Base-by-base conservation (phyloP, 2,888 invertebrate genomes). In the Drosophila nr. medialis region DNA sequence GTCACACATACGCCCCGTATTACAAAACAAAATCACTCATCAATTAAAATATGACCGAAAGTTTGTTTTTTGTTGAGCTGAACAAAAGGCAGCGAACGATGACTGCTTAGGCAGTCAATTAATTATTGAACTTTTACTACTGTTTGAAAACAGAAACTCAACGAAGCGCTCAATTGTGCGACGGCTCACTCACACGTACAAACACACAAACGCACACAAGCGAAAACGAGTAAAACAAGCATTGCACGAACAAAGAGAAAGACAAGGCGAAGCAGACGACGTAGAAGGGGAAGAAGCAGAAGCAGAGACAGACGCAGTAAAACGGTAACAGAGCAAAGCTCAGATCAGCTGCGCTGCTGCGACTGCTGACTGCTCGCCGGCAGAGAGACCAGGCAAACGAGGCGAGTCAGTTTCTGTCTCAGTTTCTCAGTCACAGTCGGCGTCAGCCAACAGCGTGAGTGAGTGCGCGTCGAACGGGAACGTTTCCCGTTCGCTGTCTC, bases 41-140 rank as follows among this genome's bases (percentile, higher is more conserved):
- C 85, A 81, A 84, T 81, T 78, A 83, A 83, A 72, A 53, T 34
- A 49, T 42, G 51, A 48, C 61, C 56, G 53, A 69, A 75, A 72
- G 68, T 42, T 59, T 63, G 67, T 51, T 53, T 56, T 40, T 40
- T 40, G 13, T 40, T 29, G 59, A 65, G 62, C 66, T 49, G 18
- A 62, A 32, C 50, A 72, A 51, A 78, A 77, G 72, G 68, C 78
- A 80, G 55, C 67, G 66, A 56, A 53, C 67, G 68, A 53, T 64
- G 68, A 64, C 83, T 73, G 76, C 72, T 68, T 64, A 74, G 75
- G 82, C 62, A 73, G 73, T 75, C 68, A 90, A 87, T 86, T 90
- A 88, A 78, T 86, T 90, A 86, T 86, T 88, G 72, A 83, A 90
- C 86, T 90, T 88, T 86, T 88, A 88, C 89, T 83, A 86, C 86